Evolutionary conservation across 2,888 invertebrate species (phyloP).

Genomic region (Dolomedes plantarius): DNA sequence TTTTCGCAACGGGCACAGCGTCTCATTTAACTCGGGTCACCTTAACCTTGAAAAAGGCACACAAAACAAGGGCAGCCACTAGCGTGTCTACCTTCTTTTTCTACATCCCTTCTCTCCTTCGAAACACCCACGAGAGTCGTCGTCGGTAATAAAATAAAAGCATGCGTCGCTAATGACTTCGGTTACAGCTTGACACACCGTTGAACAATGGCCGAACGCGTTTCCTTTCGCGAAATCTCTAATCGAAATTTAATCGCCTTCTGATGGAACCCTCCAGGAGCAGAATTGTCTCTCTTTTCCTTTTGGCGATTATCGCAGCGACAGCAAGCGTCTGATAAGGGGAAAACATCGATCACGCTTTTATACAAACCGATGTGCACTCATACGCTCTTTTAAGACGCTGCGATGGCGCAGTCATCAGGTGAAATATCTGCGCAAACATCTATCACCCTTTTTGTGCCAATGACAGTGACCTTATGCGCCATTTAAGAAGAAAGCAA

Average conservation of each 20-base stretch:
- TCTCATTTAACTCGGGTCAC: slow-evolving; percentile 25
- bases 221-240: not conserved
- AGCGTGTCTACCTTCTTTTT: slow-evolving; percentile 11
- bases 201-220: slow-evolving; percentile 45
- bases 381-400: no score
- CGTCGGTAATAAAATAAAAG: slow-evolving; percentile 22
- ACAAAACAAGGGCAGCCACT: slow-evolving; percentile 19
- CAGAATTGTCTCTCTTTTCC: not conserved
- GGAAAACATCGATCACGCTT: no score
- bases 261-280: not conserved
- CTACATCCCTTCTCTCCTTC: not conserved
- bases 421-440: no score
- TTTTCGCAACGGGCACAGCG: no score
- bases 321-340: no score
- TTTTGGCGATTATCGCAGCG: no score
- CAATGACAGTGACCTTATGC: no score
- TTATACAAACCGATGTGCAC: no score
- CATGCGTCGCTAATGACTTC: slow-evolving; percentile 50
- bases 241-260: slow-evolving; percentile 12
- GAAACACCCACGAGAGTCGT: not conserved
- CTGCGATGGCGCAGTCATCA: no score
- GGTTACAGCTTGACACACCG: slow-evolving; percentile 65
- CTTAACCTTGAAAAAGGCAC: slow-evolving; percentile 12
- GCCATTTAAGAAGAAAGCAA: no score
- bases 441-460: no score